These are phyloP conservation scores for Chymomyza amoena DNA, from an alignment of 2,888 invertebrate genomes.

Conservation along the genomic window DNA sequence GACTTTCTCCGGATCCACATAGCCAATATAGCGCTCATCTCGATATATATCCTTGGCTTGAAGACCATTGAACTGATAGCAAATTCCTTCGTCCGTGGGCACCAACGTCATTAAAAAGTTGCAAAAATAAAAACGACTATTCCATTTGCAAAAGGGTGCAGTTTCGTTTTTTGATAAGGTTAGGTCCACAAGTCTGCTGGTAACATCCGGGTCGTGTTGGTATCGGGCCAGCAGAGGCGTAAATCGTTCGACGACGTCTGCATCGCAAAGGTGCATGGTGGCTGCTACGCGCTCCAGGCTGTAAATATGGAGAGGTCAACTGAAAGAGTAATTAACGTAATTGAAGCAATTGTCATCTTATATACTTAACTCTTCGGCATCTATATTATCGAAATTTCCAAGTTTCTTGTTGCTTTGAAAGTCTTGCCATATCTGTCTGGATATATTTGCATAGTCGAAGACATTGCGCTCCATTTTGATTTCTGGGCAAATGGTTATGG, in stretches of 20 bases:
- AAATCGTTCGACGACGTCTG: conserved; percentile 64
- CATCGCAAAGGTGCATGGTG: conserved; percentile 75
- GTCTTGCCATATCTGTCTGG: conserved; percentile 53
- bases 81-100: conserved; percentile 76
- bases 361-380: conserved; percentile 59
- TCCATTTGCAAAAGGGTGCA: conserved; percentile 75
- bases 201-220: conserved; percentile 39
- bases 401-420: conserved; percentile 39
- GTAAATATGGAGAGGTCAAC: not conserved
- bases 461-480: conserved; percentile 74
- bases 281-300: conserved; percentile 72
- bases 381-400: conserved; percentile 14
- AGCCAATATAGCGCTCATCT: conserved; percentile 63
- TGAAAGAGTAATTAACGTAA: not conserved
- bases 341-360: not conserved
- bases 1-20: conserved; percentile 64
- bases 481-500: conserved; percentile 76
- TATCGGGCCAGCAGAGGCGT: conserved; percentile 54
- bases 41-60: conserved; percentile 72
- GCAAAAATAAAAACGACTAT: conserved; percentile 76
- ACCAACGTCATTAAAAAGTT: conserved; percentile 72
- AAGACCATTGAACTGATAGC: conserved; percentile 77
- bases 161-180: conserved; percentile 73
- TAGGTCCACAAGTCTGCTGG: conserved; percentile 65
- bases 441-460: conserved; percentile 71